Evolutionary conservation across 2,113 vertebrate species (phyloP).

Genomic region (Sturnus vulgaris): DNA sequence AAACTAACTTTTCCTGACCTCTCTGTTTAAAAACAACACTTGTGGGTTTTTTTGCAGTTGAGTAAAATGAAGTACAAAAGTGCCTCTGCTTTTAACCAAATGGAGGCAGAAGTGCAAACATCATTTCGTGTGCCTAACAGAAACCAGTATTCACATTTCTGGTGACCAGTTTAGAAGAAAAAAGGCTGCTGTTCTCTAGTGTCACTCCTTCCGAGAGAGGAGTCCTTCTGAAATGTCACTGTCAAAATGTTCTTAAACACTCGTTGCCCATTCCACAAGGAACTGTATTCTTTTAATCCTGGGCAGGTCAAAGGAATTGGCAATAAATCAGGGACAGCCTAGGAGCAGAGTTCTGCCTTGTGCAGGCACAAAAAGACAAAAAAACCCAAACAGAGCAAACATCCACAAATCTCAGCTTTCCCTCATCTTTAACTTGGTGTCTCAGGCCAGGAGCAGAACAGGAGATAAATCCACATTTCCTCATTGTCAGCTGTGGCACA

Average conservation of each 20-base stretch:
- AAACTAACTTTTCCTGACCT: background rate
- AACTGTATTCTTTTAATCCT: background rate
- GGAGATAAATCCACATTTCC: background rate
- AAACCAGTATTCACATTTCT: background rate
- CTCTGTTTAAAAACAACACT: background rate
- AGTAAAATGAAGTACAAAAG: background rate
- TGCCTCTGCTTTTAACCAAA: background rate
- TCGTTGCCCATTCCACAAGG: background rate
- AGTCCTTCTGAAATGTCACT: background rate
- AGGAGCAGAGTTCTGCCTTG: background rate
- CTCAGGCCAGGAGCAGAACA: background rate
- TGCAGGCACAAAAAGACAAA: too few relatives aligned
- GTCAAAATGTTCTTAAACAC: background rate
- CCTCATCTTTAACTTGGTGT: too few relatives aligned
- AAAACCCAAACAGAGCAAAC: too few relatives aligned
- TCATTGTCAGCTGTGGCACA: background rate
- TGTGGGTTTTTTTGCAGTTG: background rate
- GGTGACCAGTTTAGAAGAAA: background rate
- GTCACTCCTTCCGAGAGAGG: background rate
- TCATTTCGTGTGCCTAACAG: background rate
- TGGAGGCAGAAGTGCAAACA: background rate
- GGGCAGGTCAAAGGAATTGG: background rate
- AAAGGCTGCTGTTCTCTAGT: accelerated
- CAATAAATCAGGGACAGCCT: background rate
- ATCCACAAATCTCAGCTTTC: background rate